These are phyloP conservation scores for Grantiella picta DNA, from an alignment of 2,113 vertebrate genomes.

Conservation along the genomic window DNA sequence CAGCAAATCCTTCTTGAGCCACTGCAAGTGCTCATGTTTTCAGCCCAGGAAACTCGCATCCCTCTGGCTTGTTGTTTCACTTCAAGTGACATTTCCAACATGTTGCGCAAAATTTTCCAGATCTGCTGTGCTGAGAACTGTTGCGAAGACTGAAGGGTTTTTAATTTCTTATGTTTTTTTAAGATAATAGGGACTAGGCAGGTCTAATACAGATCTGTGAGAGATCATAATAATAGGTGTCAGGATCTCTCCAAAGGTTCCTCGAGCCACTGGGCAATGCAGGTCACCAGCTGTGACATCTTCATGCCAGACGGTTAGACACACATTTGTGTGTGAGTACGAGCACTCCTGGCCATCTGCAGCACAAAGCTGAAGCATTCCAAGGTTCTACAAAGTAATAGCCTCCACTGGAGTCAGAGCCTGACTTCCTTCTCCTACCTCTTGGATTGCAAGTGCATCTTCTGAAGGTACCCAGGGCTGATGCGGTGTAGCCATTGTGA, in stretches of 20 bases:
- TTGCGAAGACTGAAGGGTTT: neutral
- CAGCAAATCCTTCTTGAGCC: accelerated
- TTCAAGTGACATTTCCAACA: neutral
- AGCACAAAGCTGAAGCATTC: neutral
- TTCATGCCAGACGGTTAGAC: neutral
- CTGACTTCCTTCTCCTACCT: neutral
- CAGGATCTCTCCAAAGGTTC: neutral
- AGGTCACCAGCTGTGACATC: neutral
- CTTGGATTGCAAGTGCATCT: neutral
- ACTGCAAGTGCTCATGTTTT: accelerated
- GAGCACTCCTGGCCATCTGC: neutral
- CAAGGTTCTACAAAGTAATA: neutral
- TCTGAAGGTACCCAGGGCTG: neutral
- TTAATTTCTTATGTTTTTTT: neutral
- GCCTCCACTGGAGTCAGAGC: neutral
- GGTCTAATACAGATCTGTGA: neutral
- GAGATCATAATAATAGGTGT: neutral
- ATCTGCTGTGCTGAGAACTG: neutral
- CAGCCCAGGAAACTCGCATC: neutral
- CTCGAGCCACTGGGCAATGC: neutral
- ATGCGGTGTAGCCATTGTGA: neutral
- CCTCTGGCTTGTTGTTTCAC: neutral
- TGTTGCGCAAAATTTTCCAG: neutral
- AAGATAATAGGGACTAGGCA: neutral
- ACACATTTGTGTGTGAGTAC: neutral